Evolutionary conservation across 23 tunicate genomes (phyloP).

Genomic region (Ciona savignyi): DNA sequence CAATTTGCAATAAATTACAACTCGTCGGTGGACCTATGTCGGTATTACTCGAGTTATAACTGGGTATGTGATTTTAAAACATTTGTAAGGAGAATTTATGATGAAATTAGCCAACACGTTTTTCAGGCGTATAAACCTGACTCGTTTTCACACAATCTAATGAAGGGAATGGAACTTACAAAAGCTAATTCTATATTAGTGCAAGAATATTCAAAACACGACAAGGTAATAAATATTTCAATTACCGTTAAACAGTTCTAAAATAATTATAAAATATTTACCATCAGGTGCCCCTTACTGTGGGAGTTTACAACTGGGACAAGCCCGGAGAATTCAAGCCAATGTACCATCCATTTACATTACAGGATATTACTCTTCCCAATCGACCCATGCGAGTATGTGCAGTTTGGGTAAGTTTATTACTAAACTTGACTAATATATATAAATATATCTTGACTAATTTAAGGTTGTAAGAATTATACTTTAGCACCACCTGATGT

Average conservation of each 20-base stretch:
- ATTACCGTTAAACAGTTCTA: no score
- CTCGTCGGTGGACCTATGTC: neutral
- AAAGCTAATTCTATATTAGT: neutral
- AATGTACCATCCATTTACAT: conserved; percentile 14
- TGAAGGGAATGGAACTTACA: neutral
- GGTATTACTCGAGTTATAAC: neutral
- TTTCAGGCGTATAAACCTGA: neutral
- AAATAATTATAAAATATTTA: no score
- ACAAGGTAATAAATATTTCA: neutral
- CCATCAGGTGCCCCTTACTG: conserved; percentile 12
- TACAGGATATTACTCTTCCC: conserved; percentile 16
- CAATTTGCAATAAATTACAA: neutral
- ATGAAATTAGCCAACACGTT: neutral
- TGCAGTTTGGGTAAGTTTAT: conserved; percentile 36
- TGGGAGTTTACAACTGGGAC: conserved; percentile 23
- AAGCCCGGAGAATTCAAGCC: conserved; percentile 1
- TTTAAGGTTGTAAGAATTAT: no score
- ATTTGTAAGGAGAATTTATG: neutral
- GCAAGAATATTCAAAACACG: neutral
- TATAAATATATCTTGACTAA: no score
- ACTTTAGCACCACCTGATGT: no score
- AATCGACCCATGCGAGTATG: conserved; percentile 19
- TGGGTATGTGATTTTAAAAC: no score
- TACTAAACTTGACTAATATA: no score
- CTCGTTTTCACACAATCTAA: neutral